phyloP scores from a whole-genome alignment of 2,113 vertebrate genomes.

The Labeo rohita region DNA sequence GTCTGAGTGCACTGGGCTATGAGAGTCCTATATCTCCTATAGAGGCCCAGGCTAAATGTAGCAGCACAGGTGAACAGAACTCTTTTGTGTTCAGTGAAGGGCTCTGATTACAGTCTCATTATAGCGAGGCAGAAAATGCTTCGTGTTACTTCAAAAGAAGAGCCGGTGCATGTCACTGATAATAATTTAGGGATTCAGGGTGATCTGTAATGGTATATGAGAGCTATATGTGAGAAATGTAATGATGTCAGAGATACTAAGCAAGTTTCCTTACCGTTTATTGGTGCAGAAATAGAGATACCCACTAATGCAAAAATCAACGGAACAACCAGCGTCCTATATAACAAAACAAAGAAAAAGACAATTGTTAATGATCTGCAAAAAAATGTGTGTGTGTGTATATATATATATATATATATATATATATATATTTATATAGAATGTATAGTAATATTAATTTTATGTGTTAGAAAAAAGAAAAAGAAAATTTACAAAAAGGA shows the following conservation, averaged over 20 bases:
- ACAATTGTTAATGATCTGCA: too few species aligned
- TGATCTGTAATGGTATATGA: not conserved
- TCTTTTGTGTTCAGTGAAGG: constrained; percentile 44
- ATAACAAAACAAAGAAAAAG: not conserved
- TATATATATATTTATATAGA: too few species aligned
- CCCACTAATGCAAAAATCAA: constrained; percentile 52
- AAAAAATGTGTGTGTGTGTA: too few species aligned
- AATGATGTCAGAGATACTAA: not conserved
- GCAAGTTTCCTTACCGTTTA: constrained; percentile 65
- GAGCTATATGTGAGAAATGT: not conserved
- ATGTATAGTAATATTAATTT: too few species aligned
- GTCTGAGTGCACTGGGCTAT: constrained; percentile 36
- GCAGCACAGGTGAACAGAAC: constrained; percentile 53
- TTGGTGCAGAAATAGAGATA: constrained; percentile 64
- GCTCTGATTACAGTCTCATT: constrained; percentile 57
- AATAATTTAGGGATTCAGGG: not conserved
- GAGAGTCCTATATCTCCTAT: constrained; percentile 33
- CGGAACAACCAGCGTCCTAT: constrained; percentile 53
- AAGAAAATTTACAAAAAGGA: not conserved
- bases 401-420: too few species aligned
- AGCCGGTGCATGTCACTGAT: constrained; percentile 26
- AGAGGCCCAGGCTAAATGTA: constrained; percentile 22
- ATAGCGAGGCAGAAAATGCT: constrained; percentile 26
- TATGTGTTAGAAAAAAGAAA: too few species aligned
- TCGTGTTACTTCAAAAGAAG: constrained; percentile 46